Conservation (phyloP, 2,888 invertebrate species). For the Dendrolimus houi region DNA sequence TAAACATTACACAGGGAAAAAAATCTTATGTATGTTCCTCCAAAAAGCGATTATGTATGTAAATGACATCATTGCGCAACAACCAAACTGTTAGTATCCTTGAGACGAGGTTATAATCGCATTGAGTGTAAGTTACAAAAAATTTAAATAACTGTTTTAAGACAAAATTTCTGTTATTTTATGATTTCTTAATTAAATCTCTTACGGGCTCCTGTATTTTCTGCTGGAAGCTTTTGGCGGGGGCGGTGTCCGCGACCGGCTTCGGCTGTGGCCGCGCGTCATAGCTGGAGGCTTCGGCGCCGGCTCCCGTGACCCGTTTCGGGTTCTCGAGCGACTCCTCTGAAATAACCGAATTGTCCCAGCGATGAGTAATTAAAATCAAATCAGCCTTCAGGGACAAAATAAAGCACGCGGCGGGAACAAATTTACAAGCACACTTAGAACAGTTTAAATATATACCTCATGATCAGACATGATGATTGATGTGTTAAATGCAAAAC, state of each 20-base stretch:
- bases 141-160: background rate
- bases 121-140: constrained; percentile 2
- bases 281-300: constrained; percentile 54
- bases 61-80: constrained; percentile 8
- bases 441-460: constrained; percentile 54
- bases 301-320: constrained; percentile 68
- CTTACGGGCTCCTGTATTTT: constrained; percentile 72
- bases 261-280: constrained; percentile 66
- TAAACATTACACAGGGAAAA: background rate
- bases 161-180: background rate
- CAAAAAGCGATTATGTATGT: constrained; percentile 3
- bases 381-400: constrained; percentile 20
- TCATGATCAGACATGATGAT: constrained; percentile 67
- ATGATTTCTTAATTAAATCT: constrained; percentile 10
- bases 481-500: constrained; percentile 30
- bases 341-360: constrained; percentile 44
- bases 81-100: constrained; percentile 30
- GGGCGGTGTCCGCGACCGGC: constrained; percentile 72
- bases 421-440: constrained; percentile 21
- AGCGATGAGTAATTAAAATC: constrained; percentile 28
- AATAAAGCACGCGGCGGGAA: constrained; percentile 55
- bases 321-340: constrained; percentile 70
- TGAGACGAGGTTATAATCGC: constrained; percentile 54
- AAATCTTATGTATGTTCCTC: background rate
- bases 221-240: constrained; percentile 65